Evolutionary conservation across 2,113 vertebrate species (phyloP).

Genomic region (Rafetus swinhoei): DNA sequence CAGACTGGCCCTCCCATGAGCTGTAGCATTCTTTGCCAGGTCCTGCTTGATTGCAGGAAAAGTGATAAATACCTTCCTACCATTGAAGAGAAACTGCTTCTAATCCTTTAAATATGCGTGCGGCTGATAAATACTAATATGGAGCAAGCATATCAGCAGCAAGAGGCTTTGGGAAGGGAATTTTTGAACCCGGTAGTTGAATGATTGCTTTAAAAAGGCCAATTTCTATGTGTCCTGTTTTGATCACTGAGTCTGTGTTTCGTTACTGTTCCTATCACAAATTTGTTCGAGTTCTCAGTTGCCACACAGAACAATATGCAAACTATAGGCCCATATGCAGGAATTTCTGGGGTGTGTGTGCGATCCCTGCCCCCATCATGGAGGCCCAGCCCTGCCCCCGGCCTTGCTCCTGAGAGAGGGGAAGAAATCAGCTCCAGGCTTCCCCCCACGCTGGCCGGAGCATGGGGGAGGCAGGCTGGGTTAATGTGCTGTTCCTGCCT

Average conservation of each 20-base stretch:
- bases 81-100: neutral
- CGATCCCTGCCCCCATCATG: neutral
- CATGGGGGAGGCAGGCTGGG: too few species aligned
- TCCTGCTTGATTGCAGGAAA: neutral
- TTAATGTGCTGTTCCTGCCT: too few species aligned
- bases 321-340: too few species aligned
- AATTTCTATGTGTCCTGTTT: neutral
- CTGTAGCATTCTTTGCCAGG: neutral
- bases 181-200: conserved; percentile 30
- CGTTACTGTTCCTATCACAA: neutral
- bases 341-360: too few species aligned
- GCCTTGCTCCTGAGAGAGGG: too few species aligned
- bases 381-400: too few species aligned
- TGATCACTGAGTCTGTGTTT: neutral
- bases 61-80: neutral
- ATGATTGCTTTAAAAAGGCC: conserved; percentile 8
- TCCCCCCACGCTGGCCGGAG: too few species aligned
- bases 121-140: conserved; percentile 41
- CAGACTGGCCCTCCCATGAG: fast-evolving
- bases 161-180: conserved; percentile 13
- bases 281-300: conserved; percentile 25
- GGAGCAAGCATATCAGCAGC: neutral
- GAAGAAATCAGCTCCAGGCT: too few species aligned
- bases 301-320: neutral
- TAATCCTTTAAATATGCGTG: neutral